Evolutionary conservation across 2,113 vertebrate species (phyloP), one percentile per base, ranked within the genome.

Genomic region (Mola mola): DNA sequence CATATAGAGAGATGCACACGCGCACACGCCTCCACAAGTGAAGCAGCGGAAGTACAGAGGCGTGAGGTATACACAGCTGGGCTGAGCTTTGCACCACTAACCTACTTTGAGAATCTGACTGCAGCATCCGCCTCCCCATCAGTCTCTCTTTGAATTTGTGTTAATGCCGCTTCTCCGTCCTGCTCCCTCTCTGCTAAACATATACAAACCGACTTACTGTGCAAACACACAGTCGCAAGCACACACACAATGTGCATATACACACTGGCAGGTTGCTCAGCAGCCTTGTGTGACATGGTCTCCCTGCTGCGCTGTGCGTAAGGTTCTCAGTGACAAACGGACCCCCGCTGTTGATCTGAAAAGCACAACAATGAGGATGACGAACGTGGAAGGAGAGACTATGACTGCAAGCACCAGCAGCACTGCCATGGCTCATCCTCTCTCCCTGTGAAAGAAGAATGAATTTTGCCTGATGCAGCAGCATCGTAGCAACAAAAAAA

Each of bases 401-500:
- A 26, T 2, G 34, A 55, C 62, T 66, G 21, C 68, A 58, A 37
- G 37, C 43, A 65, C 46, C 62, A n/a, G 48, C 28, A 1, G 43
- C 9, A n/a, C 61, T 69, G 56, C 68, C 75, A 49, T 57, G 62
- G 73, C 81, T 75, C 51, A 42, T 75, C 66, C 43, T 52, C 66
- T 63, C 72, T 38, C 66, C 48, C 6, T 10, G 16, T 62, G 53
- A 72, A 68, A 72, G 44, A 69, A 24, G 58, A 64, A 81, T 79
- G 29, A 81, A 81, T 76, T 84, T 74, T 76, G 68, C 69, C 79
- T 79, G 79, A 84, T 72, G 71, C 76, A 74, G 69, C 83, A 60
- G 63, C 55, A 66, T 83, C 56, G 66, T 59, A 62, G 50, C 47
- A 58, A 56, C 77, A 53, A 57, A 12, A 10, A 53, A 51, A 79